Conservation (phyloP, 2,888 invertebrate species). For the Pollenia griseotomentosa region DNA sequence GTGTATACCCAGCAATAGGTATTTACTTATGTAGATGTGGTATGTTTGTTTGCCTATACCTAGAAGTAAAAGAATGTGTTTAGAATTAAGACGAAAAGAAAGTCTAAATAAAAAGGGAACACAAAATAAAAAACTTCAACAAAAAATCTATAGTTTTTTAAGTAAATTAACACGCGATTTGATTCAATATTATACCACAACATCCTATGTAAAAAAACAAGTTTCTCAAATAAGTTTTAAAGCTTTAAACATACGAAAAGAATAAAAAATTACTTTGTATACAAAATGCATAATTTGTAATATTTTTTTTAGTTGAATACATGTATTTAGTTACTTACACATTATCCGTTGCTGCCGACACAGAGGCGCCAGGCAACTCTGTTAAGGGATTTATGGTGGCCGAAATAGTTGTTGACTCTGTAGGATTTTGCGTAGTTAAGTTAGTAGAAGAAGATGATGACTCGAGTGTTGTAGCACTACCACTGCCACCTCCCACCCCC, state of each 20-base stretch:
- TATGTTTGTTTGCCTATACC: too few species aligned
- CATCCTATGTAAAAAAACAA: neutral
- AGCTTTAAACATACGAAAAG: slow-evolving; percentile 25
- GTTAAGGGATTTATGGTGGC: slow-evolving; percentile 70
- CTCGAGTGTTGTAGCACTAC: slow-evolving; percentile 69
- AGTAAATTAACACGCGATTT: slow-evolving; percentile 49
- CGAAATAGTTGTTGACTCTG: slow-evolving; percentile 65
- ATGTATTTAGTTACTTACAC: slow-evolving; percentile 75
- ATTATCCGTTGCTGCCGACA: slow-evolving; percentile 71
- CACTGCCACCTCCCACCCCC: slow-evolving; percentile 75
- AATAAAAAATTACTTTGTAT: slow-evolving; percentile 9
- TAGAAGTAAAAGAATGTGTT: neutral
- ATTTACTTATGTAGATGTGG: too few species aligned
- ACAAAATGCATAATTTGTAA: slow-evolving; percentile 27
- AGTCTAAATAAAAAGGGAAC: slow-evolving; percentile 1
- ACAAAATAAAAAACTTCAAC: neutral
- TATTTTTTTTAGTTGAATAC: neutral
- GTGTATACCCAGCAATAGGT: too few species aligned
- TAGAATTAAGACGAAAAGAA: slow-evolving; percentile 33
- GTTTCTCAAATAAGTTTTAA: neutral
- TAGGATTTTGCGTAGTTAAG: slow-evolving; percentile 69
- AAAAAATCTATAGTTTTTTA: slow-evolving; percentile 4
- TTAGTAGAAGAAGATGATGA: slow-evolving; percentile 68
- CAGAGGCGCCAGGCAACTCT: slow-evolving; percentile 69
- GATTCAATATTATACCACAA: neutral